Percentiles rank a stretch among this genome's conserved stretches.
Evolutionary conservation across 2,113 vertebrate species (phyloP).

Genomic region (Junco hyemalis): DNA sequence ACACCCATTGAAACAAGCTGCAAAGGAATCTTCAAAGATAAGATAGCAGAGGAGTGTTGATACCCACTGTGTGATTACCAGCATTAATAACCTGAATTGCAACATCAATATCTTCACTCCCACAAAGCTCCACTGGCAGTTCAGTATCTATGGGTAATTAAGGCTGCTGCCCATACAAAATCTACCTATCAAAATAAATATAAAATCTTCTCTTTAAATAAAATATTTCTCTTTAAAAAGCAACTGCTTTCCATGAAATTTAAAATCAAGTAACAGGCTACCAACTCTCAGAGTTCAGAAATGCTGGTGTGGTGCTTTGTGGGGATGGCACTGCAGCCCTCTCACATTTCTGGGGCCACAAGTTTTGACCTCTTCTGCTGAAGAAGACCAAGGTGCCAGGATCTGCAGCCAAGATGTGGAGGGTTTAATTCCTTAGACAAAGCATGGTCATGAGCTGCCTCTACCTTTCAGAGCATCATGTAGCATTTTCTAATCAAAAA

Average conservation of each 20-base stretch:
- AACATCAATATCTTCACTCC: neutral
- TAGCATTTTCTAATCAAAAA: neutral
- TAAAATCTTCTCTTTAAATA: neutral
- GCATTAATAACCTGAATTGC: neutral
- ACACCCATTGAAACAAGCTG: neutral
- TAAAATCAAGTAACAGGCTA: neutral
- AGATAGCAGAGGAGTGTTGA: neutral
- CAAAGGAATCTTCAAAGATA: neutral
- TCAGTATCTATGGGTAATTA: neutral
- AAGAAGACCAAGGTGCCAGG: neutral
- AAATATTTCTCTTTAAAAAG: neutral
- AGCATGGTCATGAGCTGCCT: neutral
- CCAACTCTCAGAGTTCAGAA: fast-evolving
- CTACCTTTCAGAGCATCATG: fast-evolving
- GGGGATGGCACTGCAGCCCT: neutral
- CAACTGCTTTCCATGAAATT: neutral
- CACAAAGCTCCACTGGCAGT: neutral
- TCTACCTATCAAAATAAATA: neutral
- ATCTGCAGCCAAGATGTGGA: neutral
- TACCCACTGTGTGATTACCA: neutral
- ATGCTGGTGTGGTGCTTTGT: neutral
- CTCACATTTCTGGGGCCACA: fast-evolving
- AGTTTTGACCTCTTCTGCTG: neutral
- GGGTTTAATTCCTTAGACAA: neutral
- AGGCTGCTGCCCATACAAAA: neutral